Evolutionary conservation across 1,140 invertebrate genomes (phyloP).

Genomic region (Eufriesea mexicana): DNA sequence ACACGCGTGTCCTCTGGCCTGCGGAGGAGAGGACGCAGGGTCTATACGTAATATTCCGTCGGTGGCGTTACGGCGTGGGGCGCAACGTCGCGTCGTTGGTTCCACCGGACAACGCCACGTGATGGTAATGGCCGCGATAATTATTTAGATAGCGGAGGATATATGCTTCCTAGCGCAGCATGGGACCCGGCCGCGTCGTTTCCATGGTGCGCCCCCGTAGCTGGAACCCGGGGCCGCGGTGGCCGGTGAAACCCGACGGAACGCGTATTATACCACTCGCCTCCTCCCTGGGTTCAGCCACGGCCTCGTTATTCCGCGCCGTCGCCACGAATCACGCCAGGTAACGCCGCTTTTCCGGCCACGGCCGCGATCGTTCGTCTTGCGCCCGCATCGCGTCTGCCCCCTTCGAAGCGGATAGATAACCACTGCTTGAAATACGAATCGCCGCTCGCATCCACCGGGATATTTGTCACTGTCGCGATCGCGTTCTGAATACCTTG

Average conservation of each 20-base stretch:
- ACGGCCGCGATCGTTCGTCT: conserved; percentile 38
- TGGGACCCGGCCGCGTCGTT: conserved; percentile 75
- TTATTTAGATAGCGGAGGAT: conserved; percentile 81
- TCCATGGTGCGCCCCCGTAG: conserved; percentile 63
- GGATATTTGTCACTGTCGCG: background rate
- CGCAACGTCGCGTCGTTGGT: conserved; percentile 69
- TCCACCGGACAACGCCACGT: conserved; percentile 77
- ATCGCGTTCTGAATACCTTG: background rate
- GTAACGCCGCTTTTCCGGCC: conserved; percentile 35
- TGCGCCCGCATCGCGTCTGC: conserved; percentile 23
- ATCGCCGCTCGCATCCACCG: background rate
- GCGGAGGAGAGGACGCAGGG: conserved; percentile 12
- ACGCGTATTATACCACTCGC: conserved; percentile 22
- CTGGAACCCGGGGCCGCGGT: conserved; percentile 42
- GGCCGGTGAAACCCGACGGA: conserved; percentile 47
- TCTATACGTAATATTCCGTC: conserved; percentile 74
- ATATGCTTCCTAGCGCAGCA: conserved; percentile 80
- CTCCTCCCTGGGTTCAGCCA: too few relatives aligned
- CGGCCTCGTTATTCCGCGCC: conserved; percentile 36
- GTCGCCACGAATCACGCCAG: background rate
- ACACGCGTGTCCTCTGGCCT: conserved; percentile 1
- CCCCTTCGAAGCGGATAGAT: conserved; percentile 10
- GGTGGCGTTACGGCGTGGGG: conserved; percentile 62
- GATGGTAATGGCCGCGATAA: conserved; percentile 80
- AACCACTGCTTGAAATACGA: conserved; percentile 2